Base-by-base conservation (phyloP, 2,113 vertebrate species). In the Seriola aureovittata region DNA sequence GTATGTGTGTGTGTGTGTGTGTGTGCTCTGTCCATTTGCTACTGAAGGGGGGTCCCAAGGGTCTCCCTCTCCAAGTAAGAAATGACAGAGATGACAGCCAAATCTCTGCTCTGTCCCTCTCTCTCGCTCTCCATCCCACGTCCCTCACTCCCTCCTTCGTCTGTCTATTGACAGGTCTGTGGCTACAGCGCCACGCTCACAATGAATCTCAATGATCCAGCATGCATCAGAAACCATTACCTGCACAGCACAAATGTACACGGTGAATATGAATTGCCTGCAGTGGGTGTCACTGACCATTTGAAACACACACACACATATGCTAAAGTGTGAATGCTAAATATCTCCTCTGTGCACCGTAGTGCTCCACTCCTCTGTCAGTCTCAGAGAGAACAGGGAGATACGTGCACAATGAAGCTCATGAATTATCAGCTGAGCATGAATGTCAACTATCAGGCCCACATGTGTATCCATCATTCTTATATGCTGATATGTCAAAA, bases 141-240 rank as follows among this genome's bases (percentile, higher is more conserved):
- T 79, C 71, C 73, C 79, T 73, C 75, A 32, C 81, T 57, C 67
- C 79, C 67, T 64, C 62, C 71, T 38, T 57, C 29, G 7, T 48
- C 60, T 23, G 1, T 70, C 79, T 85, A 88, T 90, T 88, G 90
- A 93, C 90, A 91, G 87, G 75, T 84, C 82, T 74, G 82, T 10
- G 40, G 78, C 84, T 73, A n/a, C 85, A 87, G 80, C 63, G 14
- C 78, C 71, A 16, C 5, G 46, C 89, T 86, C 78, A 85, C 82
- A 78, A 64, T 85, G 91, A 89, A 93, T 94, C 77, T 85, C 90
- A 93, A 92, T 92, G 91, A 90, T 88, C 86, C 83, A 21, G 85
- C 72, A 44, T 0, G 50, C 57, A 86, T 82, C 84, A 85, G 81
- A 85, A 86, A 78, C 75, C 82, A 87, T 91, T 87, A 93, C 88